Base-by-base conservation (phyloP, 2,113 vertebrate species). In the Cyphomyrus plagiostoma region DNA sequence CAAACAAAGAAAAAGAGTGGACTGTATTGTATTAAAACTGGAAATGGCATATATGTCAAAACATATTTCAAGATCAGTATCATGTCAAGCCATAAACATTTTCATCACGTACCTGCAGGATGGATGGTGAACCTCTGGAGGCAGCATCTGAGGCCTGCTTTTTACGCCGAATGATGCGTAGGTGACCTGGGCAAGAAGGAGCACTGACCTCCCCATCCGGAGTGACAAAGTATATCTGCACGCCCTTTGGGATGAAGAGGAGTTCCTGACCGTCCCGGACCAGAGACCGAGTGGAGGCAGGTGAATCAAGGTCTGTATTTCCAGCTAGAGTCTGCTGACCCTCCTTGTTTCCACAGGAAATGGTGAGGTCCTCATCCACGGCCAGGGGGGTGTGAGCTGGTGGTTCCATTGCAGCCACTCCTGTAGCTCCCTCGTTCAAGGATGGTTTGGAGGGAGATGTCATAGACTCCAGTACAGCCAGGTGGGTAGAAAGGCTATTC, bases 141-240 rank as follows among this genome's bases (percentile, higher is more conserved):
- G 95, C 85, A 0, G 46, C 42, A 48, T 95, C 95, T 21, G 92
- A 93, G 4, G 93, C 91, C 49, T 95, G 94, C 89, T 94, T 95
- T 92, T 95, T 93, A 89, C 96, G 96, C 26, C 94, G 91, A 89
- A 98, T 93, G 0, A 99, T 96, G 66, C 97, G 96, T 2, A 99
- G 97, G 91, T 96, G 98, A 0, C 98, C 97, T 3, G 98, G 97
- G 89, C 97, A 96, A 0, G 97, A 98, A 21, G 98, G 97, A 86
- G 98, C 96, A 91, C 97, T 98, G 91, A 99, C 98, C 88, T 97
- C 96, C 52, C 98, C 98, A 0, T 96, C 94, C 17, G 97, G 96
- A 88, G 96, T 96, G 89, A 99, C 98, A 82, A 97, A 99, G 93
- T 99, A 99, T 90, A 99, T 96, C 94, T 99, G 98, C 26, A 98